A percentile compares a stretch with the other conserved stretches of the same genome.
These are phyloP conservation scores for Xiphydria camelus DNA, from an alignment of 2,888 invertebrate species.

Conservation along the genomic window DNA sequence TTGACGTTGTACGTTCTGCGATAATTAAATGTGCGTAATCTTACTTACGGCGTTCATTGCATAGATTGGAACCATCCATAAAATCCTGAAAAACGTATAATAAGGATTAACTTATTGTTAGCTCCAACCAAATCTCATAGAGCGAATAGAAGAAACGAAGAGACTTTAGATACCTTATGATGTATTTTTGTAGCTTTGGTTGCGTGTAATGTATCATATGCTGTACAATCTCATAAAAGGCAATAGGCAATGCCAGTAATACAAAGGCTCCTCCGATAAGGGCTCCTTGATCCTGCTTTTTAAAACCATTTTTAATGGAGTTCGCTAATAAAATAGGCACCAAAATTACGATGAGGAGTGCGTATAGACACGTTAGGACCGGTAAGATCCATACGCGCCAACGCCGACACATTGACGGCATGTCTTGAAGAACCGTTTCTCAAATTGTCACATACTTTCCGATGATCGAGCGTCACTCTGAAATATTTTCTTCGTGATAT, in stretches of 20 bases:
- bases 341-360: constrained; percentile 78
- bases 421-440: constrained; percentile 28
- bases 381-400: constrained; percentile 94
- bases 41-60: constrained; percentile 86
- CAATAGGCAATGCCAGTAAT: constrained; percentile 85
- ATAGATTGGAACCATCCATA: constrained; percentile 99
- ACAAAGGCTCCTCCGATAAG: constrained; percentile 91
- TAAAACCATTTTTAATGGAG: constrained; percentile 78
- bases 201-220: constrained; percentile 93
- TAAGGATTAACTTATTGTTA: neutral
- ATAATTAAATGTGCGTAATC: no score
- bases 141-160: neutral
- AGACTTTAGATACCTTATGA: constrained; percentile 71
- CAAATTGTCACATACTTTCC: constrained; percentile 36
- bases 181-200: constrained; percentile 89
- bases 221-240: constrained; percentile 92
- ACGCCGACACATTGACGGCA: constrained; percentile 50
- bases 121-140: neutral
- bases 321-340: constrained; percentile 83
- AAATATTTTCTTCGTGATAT: neutral
- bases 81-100: constrained; percentile 66
- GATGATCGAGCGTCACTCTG: neutral
- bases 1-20: no score
- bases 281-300: constrained; percentile 77
- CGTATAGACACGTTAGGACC: constrained; percentile 77